phyloP scores from a whole-genome alignment of 1,140 invertebrate genomes.

The Lepidotrigona ventralis region DNA sequence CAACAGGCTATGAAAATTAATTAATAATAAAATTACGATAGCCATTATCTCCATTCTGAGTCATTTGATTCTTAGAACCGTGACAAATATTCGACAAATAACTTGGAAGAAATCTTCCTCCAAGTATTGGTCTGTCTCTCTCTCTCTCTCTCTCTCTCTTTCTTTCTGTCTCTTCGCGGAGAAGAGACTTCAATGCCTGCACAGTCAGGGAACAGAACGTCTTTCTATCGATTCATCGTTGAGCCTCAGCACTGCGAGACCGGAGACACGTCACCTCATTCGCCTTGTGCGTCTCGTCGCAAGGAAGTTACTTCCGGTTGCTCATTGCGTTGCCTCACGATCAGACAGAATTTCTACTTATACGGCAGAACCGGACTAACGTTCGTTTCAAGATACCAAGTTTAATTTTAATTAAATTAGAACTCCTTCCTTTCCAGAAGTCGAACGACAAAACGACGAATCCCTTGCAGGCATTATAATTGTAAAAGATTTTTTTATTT shows the following conservation, averaged over 20 bases:
- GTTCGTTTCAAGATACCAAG: background rate
- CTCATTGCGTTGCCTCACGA: background rate
- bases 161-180: too few species aligned
- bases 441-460: too few species aligned
- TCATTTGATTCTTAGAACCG: background rate
- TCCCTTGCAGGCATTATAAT: too few species aligned
- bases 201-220: conserved; percentile 16
- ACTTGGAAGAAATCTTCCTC: background rate
- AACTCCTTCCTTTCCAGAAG: background rate
- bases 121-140: background rate
- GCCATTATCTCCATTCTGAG: background rate
- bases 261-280: conserved; percentile 42
- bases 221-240: conserved; percentile 40
- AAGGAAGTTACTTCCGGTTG: conserved; percentile 30
- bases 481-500: too few species aligned
- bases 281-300: background rate
- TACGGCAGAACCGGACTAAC: background rate
- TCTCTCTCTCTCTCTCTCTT: too few species aligned
- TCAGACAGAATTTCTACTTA: background rate
- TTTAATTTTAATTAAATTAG: background rate
- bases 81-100: background rate
- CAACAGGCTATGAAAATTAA: too few species aligned
- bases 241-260: background rate
- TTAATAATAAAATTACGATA: too few species aligned
- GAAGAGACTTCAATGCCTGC: conserved; percentile 34